A percentile compares a stretch with the other conserved stretches of the same genome.
These are phyloP conservation scores for Acrocera orbiculus DNA, from an alignment of 2,888 invertebrate species.

Conservation along the genomic window DNA sequence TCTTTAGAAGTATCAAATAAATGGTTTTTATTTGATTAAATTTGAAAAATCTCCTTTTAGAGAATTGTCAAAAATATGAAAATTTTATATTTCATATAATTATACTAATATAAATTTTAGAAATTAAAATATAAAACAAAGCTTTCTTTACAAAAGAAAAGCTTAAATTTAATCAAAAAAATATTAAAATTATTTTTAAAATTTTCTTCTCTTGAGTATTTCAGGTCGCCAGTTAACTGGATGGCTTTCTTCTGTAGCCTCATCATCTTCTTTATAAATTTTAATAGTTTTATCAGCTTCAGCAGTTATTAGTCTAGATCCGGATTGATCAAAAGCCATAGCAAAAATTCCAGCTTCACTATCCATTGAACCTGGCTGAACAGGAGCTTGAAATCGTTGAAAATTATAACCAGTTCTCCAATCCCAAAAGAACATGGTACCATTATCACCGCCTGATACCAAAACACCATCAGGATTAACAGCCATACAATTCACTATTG, in stretches of 20 bases:
- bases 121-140: too few relatives aligned
- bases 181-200: slow-evolving; percentile 34
- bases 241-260: slow-evolving; percentile 88
- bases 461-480: slow-evolving; percentile 89
- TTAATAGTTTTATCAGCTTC: slow-evolving; percentile 99
- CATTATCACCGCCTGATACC: slow-evolving; percentile 96
- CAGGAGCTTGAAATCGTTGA: slow-evolving; percentile 79
- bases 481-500: slow-evolving; percentile 92
- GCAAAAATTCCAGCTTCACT: slow-evolving; percentile 97
- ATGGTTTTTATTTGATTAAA: too few relatives aligned
- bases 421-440: slow-evolving; percentile 94
- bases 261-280: slow-evolving; percentile 93
- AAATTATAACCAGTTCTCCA: slow-evolving; percentile 99
- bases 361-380: slow-evolving; percentile 98
- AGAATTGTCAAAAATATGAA: too few relatives aligned
- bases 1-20: too few relatives aligned
- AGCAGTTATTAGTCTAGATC: slow-evolving; percentile 82
- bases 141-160: too few relatives aligned
- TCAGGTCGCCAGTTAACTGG: slow-evolving; percentile 97
- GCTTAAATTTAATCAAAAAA: too few relatives aligned
- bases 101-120: too few relatives aligned
- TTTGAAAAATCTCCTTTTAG: too few relatives aligned
- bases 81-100: too few relatives aligned
- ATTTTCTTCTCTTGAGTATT: slow-evolving; percentile 79
- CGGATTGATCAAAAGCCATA: slow-evolving; percentile 88